Evolutionary conservation across 2,797 vertebrate species (phyloP), one percentile per base, ranked within the genome.

Genomic region (Rousettus madagascariensis): DNA sequence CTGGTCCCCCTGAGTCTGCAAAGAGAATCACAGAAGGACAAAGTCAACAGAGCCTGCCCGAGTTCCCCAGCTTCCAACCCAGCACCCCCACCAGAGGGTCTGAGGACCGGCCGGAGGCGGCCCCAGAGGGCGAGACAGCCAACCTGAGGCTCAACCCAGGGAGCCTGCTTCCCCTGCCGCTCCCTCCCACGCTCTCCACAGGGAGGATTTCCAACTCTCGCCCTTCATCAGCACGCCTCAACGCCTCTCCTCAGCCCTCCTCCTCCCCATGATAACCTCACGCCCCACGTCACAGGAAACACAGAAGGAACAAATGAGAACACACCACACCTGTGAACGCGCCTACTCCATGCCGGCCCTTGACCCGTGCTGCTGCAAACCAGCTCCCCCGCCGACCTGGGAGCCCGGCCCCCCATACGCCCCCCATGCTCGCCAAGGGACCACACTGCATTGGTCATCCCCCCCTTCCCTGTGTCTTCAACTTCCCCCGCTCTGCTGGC

Each of bases 361-460:
- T 24, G 43, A 24, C 30, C 20, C 19, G 1, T 3, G 5, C 88
- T 28, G n/a, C 49, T 24, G 33, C 36, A 41, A 71, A 13, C 74
- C 65, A 69, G 17, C 33, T 4, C 24, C 0, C 2, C 38, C 36
- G 9, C 6, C 2, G 2, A 30, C 61, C 59, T 49, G n/a, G 10
- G 7, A 41, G 3, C 16, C 53, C n/a, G 4, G 7, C 5, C 24
- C 38, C 8, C 33, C n/a, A 0, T 33, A 33, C 33, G 2, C 33
- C 33, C 33, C 33, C 33, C 33, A 33, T 0, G 19, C 24, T 26
- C 8, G 49, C 4, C 28, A 17, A 69, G 38, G 72, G 8, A 38
- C 51, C 0, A 1, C 3, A 0, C n/a, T 6, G 0, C 30, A 3
- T 15, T 19, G 0, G 8, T n/a, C 8, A 13, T 1, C 15, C 0